These are phyloP conservation scores for Falco columbarius DNA, from an alignment of 2,797 vertebrate species.

Conservation along the genomic window DNA sequence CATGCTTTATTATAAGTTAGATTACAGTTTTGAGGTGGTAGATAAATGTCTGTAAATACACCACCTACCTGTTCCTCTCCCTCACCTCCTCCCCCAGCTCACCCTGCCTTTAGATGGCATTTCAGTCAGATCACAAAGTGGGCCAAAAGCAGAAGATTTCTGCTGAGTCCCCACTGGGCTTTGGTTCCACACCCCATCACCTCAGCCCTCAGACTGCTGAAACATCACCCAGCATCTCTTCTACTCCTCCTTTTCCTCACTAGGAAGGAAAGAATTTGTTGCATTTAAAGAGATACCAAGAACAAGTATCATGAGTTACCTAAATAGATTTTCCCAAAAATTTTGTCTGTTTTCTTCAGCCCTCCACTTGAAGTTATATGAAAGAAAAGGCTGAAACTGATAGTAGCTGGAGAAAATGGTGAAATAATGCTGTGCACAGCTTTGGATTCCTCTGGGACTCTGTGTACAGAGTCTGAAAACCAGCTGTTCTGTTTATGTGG, in stretches of 20 bases:
- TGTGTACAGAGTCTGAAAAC: neutral
- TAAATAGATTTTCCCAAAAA: neutral
- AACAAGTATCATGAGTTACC: neutral
- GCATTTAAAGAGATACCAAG: neutral
- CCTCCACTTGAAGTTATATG: neutral
- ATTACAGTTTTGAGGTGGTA: neutral
- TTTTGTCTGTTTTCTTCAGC: neutral
- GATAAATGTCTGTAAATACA: neutral
- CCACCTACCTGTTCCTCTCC: neutral
- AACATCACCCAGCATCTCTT: rapidly evolving
- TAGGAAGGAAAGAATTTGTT: neutral
- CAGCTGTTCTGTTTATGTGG: neutral
- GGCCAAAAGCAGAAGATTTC: neutral
- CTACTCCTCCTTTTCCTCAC: neutral
- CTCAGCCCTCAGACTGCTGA: neutral
- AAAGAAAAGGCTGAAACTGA: neutral
- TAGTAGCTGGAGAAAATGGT: neutral
- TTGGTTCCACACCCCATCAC: neutral
- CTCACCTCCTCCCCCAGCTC: neutral
- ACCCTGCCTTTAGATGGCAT: neutral
- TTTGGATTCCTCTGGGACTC: neutral
- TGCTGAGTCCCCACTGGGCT: neutral
- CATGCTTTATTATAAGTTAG: neutral
- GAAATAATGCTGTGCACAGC: neutral
- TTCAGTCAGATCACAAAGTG: neutral